These are phyloP conservation scores for Amblyteles armatorius DNA, from an alignment of 2,888 invertebrate genomes.

Conservation along the genomic window DNA sequence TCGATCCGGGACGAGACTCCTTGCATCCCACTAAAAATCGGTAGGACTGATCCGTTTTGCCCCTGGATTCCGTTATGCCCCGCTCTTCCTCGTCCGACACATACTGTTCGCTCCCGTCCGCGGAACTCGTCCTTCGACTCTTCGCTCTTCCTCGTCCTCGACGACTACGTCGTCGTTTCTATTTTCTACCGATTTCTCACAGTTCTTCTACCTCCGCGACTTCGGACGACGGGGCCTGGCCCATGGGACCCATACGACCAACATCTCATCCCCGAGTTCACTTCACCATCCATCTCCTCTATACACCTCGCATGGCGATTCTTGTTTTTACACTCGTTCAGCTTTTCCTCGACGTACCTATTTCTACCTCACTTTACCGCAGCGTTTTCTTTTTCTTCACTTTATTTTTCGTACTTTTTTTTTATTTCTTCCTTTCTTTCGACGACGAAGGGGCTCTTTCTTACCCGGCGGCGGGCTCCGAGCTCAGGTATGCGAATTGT, in stretches of 20 bases:
- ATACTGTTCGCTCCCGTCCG: background rate
- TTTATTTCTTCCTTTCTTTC: constrained; percentile 14
- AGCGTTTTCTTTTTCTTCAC: constrained; percentile 3
- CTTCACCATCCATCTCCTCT: background rate
- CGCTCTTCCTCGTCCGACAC: background rate
- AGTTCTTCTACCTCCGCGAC: constrained; percentile 24
- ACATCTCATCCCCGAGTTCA: constrained; percentile 5
- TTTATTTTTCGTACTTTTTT: too few species aligned
- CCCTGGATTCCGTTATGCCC: background rate
- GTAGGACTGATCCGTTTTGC: background rate
- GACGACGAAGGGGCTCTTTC: constrained; percentile 1
- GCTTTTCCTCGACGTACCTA: constrained; percentile 38
- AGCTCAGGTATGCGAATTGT: constrained; percentile 35
- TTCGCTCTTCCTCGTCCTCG: constrained; percentile 41
- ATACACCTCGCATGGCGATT: background rate
- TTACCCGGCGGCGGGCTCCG: background rate
- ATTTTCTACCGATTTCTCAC: constrained; percentile 58
- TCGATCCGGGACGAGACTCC: background rate
- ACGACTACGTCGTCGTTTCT: constrained; percentile 45
- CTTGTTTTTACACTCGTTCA: constrained; percentile 47
- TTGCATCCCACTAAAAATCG: background rate
- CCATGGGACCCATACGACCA: constrained; percentile 36
- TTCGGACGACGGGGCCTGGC: constrained; percentile 37
- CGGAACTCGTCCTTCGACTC: constrained; percentile 39
- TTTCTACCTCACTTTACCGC: constrained; percentile 44